Evolutionary conservation across 2,888 invertebrate species (phyloP), one percentile per base, ranked within the genome.

Genomic region (Gari tellinella): DNA sequence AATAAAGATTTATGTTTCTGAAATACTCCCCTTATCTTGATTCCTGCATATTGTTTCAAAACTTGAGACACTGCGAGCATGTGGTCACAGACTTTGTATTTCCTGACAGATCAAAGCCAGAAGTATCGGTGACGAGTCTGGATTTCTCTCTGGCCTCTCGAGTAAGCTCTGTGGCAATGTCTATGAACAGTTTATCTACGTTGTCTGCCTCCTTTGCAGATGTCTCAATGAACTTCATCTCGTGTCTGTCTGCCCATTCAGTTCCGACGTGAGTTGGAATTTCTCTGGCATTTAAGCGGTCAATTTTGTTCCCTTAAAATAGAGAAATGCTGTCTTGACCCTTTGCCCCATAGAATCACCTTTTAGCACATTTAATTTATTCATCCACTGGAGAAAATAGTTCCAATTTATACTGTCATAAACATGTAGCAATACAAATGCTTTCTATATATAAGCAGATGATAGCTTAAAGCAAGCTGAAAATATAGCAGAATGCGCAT

Each of bases 181-280:
- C 98, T 94, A 97, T 96, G 92, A 99, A 99, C 70, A 99, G 93
- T 90, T 96, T 95, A 92, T 99, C 99, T 3, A 99, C 99, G 93
- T 99, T 99, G 88, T 99, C 98, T 1, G 98, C 97, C 93, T 99
- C 98, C 92, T 99, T 97, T 0, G 99, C 99, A 0, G 99, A 99
- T 0, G 99, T 99, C 93, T 99, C 99, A 84, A 99, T 94, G 93
- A 98, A 99, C 65, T 90, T 90, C 97, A 99, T 99, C 87, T 97
- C 96, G 90, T 99, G 97, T 84, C 97, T 94, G 89, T 96, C 96
- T 21, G 99, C 97, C 93, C 99, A 99, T 91, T 97, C 97, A 92
- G 91, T 97, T 0, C 98, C 99, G 52, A 99, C 97, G 90, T 97
- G 96, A 31, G 96, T 95, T 0, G 99, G 99, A 88, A 98, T 96